Percentiles rank a stretch among this genome's conserved stretches.
These are phyloP conservation scores for Cacoxenus indagator DNA, from an alignment of 2,888 invertebrate species.

Conservation along the genomic window DNA sequence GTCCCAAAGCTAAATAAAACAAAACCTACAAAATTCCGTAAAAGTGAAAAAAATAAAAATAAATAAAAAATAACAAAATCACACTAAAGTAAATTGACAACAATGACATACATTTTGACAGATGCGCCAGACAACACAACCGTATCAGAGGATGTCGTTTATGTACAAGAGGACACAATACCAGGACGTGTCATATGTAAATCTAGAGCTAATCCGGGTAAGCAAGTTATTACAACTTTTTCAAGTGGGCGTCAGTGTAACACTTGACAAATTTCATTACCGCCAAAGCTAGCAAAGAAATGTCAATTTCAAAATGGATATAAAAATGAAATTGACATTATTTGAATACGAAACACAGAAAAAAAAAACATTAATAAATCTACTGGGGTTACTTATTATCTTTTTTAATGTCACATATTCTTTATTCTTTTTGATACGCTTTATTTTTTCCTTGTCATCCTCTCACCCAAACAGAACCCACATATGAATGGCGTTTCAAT, in stretches of 20 bases:
- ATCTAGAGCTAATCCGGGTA: conserved; percentile 73
- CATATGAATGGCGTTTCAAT: conserved; percentile 69
- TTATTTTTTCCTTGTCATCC: conserved; percentile 9
- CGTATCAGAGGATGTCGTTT: conserved; percentile 73
- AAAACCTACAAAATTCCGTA: background rate
- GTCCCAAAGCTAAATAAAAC: background rate
- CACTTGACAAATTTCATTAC: background rate
- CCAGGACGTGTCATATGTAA: conserved; percentile 73
- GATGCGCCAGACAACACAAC: conserved; percentile 89
- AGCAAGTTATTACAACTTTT: conserved; percentile 34
- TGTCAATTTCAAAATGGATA: background rate
- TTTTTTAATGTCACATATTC: background rate
- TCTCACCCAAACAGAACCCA: conserved; percentile 56
- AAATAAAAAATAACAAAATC: no score
- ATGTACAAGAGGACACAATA: conserved; percentile 72
- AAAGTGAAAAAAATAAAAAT: background rate
- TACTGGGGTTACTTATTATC: background rate
- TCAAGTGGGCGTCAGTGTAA: background rate
- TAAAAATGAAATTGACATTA: background rate
- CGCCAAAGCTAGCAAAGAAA: background rate
- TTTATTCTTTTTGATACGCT: conserved; percentile 1
- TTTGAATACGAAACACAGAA: no score
- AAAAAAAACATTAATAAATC: no score
- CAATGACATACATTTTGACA: conserved; percentile 58
- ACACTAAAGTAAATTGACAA: conserved; percentile 30